These are phyloP conservation scores for Drosophila ustulata DNA, from an alignment of 2,888 invertebrate genomes.

Conservation along the genomic window DNA sequence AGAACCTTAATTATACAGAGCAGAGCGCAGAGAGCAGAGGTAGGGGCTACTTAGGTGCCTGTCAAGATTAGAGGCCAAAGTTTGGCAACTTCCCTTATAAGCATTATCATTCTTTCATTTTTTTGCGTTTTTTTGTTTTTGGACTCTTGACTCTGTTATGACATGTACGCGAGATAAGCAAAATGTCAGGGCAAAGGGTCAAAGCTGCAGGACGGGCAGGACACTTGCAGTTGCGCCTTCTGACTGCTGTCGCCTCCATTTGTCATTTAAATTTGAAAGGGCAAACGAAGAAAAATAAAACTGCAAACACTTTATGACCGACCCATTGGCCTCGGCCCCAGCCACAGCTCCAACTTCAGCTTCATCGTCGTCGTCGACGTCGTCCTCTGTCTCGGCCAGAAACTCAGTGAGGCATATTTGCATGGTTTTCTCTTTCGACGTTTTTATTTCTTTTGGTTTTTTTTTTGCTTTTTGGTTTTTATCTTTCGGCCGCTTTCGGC, in stretches of 20 bases:
- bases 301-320: constrained; percentile 51
- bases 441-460: constrained; percentile 21
- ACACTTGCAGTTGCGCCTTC: constrained; percentile 32
- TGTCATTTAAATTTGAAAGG: constrained; percentile 75
- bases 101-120: constrained; percentile 17
- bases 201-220: constrained; percentile 55
- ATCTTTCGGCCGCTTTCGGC: constrained; percentile 49
- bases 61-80: constrained; percentile 64
- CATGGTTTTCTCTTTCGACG: constrained; percentile 47
- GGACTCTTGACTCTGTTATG: constrained; percentile 61
- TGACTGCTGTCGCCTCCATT: constrained; percentile 65
- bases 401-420: constrained; percentile 56
- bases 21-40: not conserved
- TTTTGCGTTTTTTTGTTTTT: constrained; percentile 11
- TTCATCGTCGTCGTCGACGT: not conserved
- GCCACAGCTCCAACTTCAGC: constrained; percentile 1
- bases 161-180: constrained; percentile 75
- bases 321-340: constrained; percentile 25
- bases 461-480: constrained; percentile 49
- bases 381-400: constrained; percentile 24
- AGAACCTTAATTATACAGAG: constrained; percentile 63
- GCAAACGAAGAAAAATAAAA: constrained; percentile 56
- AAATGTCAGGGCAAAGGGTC: constrained; percentile 73
- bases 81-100: constrained; percentile 48
- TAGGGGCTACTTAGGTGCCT: constrained; percentile 50